Conservation (phyloP, 2,797 vertebrate genomes). For the Micrastur ruficollis region DNA sequence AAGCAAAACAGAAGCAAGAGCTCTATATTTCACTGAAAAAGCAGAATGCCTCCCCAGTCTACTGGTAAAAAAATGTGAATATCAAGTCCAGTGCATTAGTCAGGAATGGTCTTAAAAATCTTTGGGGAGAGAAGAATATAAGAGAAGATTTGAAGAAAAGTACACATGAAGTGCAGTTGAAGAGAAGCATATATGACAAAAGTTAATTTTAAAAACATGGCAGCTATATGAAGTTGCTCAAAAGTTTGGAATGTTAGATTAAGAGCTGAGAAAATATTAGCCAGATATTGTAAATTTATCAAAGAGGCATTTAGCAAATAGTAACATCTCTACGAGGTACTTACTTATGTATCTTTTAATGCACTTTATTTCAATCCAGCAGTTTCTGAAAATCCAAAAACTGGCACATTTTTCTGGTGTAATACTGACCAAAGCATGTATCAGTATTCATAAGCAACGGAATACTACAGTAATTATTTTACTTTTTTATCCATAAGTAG, state of each 20-base stretch:
- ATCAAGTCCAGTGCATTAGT: not conserved
- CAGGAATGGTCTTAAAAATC: not conserved
- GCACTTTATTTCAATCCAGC: not conserved
- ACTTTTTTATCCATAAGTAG: not conserved
- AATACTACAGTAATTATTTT: not conserved
- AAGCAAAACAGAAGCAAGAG: not conserved
- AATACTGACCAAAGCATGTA: not conserved
- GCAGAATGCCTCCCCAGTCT: not conserved
- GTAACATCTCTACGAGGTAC: not conserved
- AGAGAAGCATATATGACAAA: not conserved
- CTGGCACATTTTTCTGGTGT: not conserved
- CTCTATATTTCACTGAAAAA: not conserved
- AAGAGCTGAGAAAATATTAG: not conserved
- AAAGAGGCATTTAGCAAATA: not conserved
- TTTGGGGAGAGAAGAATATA: not conserved
- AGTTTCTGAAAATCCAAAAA: not conserved
- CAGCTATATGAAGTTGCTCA: not conserved
- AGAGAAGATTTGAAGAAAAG: not conserved
- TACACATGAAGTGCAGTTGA: not conserved
- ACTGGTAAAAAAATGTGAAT: not conserved
- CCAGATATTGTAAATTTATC: not conserved
- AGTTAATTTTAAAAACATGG: not conserved
- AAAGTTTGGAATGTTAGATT: not conserved
- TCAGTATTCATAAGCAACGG: not conserved
- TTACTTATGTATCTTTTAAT: not conserved